Base-by-base conservation (phyloP, 2,113 vertebrate species). In the Circaetus gallicus region DNA sequence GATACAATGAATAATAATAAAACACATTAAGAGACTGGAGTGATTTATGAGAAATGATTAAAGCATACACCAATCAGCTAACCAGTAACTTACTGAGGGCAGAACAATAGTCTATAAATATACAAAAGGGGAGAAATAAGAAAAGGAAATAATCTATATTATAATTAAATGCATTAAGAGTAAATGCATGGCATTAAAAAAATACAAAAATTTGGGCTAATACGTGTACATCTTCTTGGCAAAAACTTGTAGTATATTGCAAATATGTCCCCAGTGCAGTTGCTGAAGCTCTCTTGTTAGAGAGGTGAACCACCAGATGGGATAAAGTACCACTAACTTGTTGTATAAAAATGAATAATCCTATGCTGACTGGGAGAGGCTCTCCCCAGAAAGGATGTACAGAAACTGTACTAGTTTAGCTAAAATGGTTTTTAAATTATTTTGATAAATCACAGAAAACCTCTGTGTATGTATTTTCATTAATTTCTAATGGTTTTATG, bases 1-100 rank as follows among this genome's bases (percentile, higher is more conserved):
- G 85, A 92, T 82, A 69, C 29, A 89, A 63, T 82, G 71, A 95
- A 93, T 61, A 96, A 89, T 56, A 96, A 76, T 50, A 85, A 94
- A 86, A 89, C 47, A 83, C 32, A 74, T 78, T 88, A 88, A 77
- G 32, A 90, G 53, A 55, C 28, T 73, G 53, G 18, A 88, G 36
- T 88, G 67, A 86, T 83, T 93, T 94, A 81, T 78, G 47, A 92
- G 38, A 89, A 92, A 93, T 2, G 2, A 73, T 70, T 88, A 90
- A 89, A 94, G 50, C 32, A 81, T 43, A 81, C 50, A 88, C 42
- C 49, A 90, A 53, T 83, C 72, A 86, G 38, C 42, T 43, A 86
- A 72, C n/a, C 47, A 88, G 52, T 62, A 92, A 94, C 50, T 88
- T 76, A 83, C 36, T 92, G n/a, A 66, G 38, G 29, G 10, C 22